Evolutionary conservation across 1,140 invertebrate genomes (phyloP), one percentile per base, ranked within the genome.

Genomic region (Drosophila athabasca): DNA sequence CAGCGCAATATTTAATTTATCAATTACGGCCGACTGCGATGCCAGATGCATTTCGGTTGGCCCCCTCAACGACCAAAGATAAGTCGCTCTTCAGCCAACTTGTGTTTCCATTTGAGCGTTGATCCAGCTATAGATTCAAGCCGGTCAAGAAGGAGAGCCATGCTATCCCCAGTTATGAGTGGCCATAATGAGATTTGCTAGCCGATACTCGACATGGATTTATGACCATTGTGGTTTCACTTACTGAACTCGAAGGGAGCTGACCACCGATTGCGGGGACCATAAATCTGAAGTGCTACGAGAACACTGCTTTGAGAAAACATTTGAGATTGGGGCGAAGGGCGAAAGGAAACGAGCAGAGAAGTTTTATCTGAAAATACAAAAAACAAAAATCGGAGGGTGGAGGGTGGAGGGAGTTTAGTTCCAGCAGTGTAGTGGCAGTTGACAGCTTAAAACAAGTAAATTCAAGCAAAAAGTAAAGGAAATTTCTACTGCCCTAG

Each of bases 111-210:
- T 39, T 39, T 39, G 31, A 53, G 8, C 51, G 26, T 43, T 46
- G 54, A 35, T 35, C 11, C 61, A 58, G 53, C 29, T 60, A 13
- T 31, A 26, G 26, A 58, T 61, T 59, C 43, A 52, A 41, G 8
- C 24, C 5, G 24, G 24, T 26, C 24, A 4, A 24, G n/a, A 35
- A 26, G 24, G 5, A 26, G 1, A 0, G 24, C 24, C 24, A 26
- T 26, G 50, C 49, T 8, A 26, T 57, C 59, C 49, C 50, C 67
- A 74, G 31, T 60, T 65, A 77, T 69, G 69, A 61, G 54, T 46
- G 61, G 22, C 57, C 71, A 57, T 64, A 81, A 78, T 81, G 65
- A 85, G 81, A 85, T 85, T 87, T 87, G 73, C 76, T 76, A 64
- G 67, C 78, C 62, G 81, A 85, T 85, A 87, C 65, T 65, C 35